Conservation (phyloP, 2,113 vertebrate genomes). For the Oncorhynchus keta region DNA sequence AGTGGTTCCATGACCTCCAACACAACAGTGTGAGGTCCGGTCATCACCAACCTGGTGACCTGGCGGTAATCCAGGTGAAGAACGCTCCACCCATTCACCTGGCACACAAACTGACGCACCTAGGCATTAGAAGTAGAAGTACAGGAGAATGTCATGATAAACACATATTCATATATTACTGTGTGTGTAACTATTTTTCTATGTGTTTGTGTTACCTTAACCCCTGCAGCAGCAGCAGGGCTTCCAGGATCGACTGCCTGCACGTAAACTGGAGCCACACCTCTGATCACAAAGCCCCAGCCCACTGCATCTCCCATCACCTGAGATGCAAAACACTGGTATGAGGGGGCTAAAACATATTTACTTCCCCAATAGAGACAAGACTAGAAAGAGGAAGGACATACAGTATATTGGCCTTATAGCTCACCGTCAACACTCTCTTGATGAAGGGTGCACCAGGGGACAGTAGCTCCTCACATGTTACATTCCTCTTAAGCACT, state of each 20-base stretch:
- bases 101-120: constrained; percentile 65
- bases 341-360: background rate
- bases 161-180: background rate
- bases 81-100: constrained; percentile 80
- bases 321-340: constrained; percentile 50
- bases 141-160: background rate
- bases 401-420: background rate
- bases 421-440: background rate
- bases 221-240: constrained; percentile 84
- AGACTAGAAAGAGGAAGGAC: too few species aligned
- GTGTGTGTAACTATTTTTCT: background rate
- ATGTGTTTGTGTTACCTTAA: constrained; percentile 75
- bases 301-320: constrained; percentile 84
- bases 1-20: constrained; percentile 84
- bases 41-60: constrained; percentile 83
- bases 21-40: constrained; percentile 79
- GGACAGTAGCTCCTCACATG: constrained; percentile 1
- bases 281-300: constrained; percentile 88
- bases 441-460: background rate
- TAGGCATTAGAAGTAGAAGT: constrained; percentile 39
- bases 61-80: constrained; percentile 80
- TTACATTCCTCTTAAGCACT: constrained; percentile 9
- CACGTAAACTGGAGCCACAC: constrained; percentile 81
- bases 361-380: too few species aligned
- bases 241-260: constrained; percentile 88